phyloP scores from a whole-genome alignment of 2,888 invertebrate species.

The Dione juno region DNA sequence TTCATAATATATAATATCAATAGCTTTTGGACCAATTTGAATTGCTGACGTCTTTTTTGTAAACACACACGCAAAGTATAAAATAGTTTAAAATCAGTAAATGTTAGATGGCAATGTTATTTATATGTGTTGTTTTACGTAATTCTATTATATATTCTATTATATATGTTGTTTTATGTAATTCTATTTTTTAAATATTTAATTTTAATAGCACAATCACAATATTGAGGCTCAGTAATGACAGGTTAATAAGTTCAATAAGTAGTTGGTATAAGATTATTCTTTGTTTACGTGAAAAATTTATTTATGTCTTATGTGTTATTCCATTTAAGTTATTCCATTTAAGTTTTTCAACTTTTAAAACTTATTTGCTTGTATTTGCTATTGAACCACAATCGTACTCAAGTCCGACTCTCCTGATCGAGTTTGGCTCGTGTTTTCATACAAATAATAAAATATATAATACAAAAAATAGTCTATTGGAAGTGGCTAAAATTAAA shows the following conservation, averaged over 20 bases:
- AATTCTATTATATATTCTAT: constrained; percentile 19
- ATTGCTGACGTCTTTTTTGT: too few relatives aligned
- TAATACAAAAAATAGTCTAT: too few relatives aligned
- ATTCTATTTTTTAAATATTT: background rate
- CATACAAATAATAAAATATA: too few relatives aligned
- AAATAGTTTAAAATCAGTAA: background rate
- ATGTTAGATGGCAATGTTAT: constrained; percentile 1
- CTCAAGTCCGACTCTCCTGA: too few relatives aligned
- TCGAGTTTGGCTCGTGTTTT: too few relatives aligned
- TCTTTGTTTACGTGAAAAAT: background rate
- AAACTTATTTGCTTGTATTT: too few relatives aligned
- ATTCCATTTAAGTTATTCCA: background rate
- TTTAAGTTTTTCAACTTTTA: too few relatives aligned
- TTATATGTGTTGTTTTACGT: background rate
- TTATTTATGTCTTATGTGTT: background rate
- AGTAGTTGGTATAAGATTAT: constrained; percentile 5
- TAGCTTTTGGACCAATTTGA: background rate
- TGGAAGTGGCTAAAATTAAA: too few relatives aligned
- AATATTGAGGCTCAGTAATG: background rate
- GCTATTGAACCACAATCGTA: too few relatives aligned
- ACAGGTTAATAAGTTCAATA: constrained; percentile 2
- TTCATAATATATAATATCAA: background rate
- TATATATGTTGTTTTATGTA: background rate
- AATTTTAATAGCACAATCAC: constrained; percentile 2
- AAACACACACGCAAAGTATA: background rate